phyloP scores from a whole-genome alignment of 2,888 invertebrate species.

The Anthophora plumipes region DNA sequence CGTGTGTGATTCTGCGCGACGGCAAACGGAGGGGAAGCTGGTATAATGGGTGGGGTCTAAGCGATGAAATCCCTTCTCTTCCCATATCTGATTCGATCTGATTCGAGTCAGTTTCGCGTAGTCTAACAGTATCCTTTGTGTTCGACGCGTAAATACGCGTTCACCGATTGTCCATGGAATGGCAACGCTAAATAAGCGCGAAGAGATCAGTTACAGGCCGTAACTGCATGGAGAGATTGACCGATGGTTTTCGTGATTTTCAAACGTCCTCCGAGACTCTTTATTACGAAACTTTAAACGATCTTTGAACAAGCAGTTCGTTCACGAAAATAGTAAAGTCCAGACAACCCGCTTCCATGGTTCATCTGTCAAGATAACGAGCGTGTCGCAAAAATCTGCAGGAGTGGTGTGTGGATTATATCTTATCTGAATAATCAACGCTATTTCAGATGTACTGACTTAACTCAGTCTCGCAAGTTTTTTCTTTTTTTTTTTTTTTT shows the following conservation, averaged over 20 bases:
- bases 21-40: slow-evolving; percentile 36
- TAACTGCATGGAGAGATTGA: slow-evolving; percentile 50
- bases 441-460: slow-evolving; percentile 30
- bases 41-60: slow-evolving; percentile 67
- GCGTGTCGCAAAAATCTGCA: slow-evolving; percentile 7
- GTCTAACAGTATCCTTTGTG: slow-evolving; percentile 49
- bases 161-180: slow-evolving; percentile 49
- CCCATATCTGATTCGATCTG: slow-evolving; percentile 58
- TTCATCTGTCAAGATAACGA: slow-evolving; percentile 59
- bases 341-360: slow-evolving; percentile 13
- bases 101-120: slow-evolving; percentile 54
- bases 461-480: slow-evolving; percentile 22
- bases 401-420: slow-evolving; percentile 53
- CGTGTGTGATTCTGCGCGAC: slow-evolving; percentile 61
- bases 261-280: not conserved
- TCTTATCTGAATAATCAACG: slow-evolving; percentile 54
- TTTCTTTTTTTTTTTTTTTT: no score
- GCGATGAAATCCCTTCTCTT: slow-evolving; percentile 65
- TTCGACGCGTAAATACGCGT: slow-evolving; percentile 37
- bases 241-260: slow-evolving; percentile 14
- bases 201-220: slow-evolving; percentile 30
- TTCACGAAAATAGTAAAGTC: slow-evolving; percentile 13
- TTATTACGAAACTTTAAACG: no score
- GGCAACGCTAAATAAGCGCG: slow-evolving; percentile 44
- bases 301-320: no score